Percentiles rank a stretch among this genome's conserved stretches.
Evolutionary conservation across 2,888 invertebrate species (phyloP).

Genomic region (Zhengitettix transpicula): DNA sequence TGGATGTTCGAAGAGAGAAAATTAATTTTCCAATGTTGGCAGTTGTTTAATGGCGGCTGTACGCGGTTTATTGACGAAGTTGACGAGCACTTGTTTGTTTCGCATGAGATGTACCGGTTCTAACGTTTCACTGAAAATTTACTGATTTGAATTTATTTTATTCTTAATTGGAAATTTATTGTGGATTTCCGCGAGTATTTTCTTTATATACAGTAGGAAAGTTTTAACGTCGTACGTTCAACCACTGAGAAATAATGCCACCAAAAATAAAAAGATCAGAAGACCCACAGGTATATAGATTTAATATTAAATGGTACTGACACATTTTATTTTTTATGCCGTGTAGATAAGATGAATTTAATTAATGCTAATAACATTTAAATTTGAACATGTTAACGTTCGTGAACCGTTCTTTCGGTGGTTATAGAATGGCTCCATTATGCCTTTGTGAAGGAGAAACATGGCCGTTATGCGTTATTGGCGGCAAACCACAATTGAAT

Average conservation of each 20-base stretch:
- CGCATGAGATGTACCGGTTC: not conserved
- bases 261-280: conserved; percentile 4
- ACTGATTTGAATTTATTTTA: too few species aligned
- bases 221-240: too few species aligned
- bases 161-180: too few species aligned
- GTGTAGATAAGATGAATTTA: too few species aligned
- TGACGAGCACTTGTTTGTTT: not conserved
- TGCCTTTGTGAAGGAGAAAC: not conserved
- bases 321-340: too few species aligned
- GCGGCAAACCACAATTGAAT: not conserved
- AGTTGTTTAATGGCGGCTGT: not conserved
- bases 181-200: too few species aligned
- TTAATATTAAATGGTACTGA: too few species aligned
- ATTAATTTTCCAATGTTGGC: not conserved
- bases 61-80: not conserved
- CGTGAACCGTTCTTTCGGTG: too few species aligned
- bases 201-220: too few species aligned
- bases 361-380: too few species aligned
- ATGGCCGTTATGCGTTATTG: not conserved
- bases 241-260: conserved; percentile 1
- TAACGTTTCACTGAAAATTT: too few species aligned
- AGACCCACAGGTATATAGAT: not conserved
- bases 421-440: not conserved
- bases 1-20: not conserved
- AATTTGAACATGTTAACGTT: too few species aligned